Conservation (phyloP, 2,797 vertebrate species). For the Enteromius radiatus region DNA sequence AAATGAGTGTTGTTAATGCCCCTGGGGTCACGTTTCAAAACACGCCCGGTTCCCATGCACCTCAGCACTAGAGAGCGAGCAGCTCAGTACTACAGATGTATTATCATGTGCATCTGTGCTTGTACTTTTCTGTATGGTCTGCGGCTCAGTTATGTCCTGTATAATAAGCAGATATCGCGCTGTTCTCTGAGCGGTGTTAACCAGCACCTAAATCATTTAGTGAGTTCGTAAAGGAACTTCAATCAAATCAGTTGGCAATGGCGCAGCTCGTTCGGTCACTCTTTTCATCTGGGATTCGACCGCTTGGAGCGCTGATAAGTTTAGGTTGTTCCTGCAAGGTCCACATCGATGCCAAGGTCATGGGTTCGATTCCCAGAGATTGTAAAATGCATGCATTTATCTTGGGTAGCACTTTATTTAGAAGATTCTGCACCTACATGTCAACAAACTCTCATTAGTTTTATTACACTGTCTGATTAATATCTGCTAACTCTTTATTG, state of each 20-base stretch:
- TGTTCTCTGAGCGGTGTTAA: conserved; percentile 55
- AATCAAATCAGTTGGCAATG: conserved; percentile 74
- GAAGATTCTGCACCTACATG: too few relatives aligned
- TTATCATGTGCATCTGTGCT: neutral
- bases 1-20: conserved; percentile 79
- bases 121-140: neutral
- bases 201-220: conserved; percentile 69
- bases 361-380: neutral
- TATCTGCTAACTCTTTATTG: too few relatives aligned
- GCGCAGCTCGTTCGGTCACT: conserved; percentile 66
- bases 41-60: conserved; percentile 53
- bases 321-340: conserved; percentile 69
- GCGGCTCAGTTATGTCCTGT: conserved; percentile 33
- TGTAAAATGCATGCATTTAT: neutral
- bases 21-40: conserved; percentile 83
- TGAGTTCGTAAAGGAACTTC: conserved; percentile 39
- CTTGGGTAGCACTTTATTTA: too few relatives aligned
- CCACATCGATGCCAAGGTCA: conserved; percentile 52
- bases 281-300: conserved; percentile 69
- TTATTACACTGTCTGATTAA: too few relatives aligned
- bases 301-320: conserved; percentile 69
- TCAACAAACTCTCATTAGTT: too few relatives aligned
- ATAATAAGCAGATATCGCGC: conserved; percentile 49
- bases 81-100: conserved; percentile 24
- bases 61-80: conserved; percentile 19